Base-by-base conservation (phyloP, 2,888 invertebrate species). In the Graphium colonna region DNA sequence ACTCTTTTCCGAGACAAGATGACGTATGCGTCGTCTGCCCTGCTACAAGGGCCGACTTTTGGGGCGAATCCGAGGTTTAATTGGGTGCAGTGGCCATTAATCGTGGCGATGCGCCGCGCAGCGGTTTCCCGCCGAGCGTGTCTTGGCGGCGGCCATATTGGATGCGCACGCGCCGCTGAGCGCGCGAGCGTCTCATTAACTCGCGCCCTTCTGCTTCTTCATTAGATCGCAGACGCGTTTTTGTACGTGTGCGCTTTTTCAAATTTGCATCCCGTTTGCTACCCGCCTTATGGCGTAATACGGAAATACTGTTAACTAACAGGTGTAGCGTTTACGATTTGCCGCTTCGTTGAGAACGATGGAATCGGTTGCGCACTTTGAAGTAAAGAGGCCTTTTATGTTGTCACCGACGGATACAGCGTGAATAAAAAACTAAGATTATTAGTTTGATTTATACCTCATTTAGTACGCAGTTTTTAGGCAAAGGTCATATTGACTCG, bases 171-270 rank as follows among this genome's bases (percentile, higher is more conserved):
- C 81, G 82, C 76, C 75, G 73, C 60, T 76, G 80, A 66, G 67
- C 75, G 74, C 75, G 74, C 71, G n/a, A n/a, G n/a, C 67, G 59
- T 56, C 73, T 79, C 80, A 82, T 82, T 79, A 81, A 76, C 75
- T 75, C 77, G 66, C 70, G 79, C 79, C 83, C 82, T 83, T 81
- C 74, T 71, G 77, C 71, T 73, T 82, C 76, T 79, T 83, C 75
- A 83, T 82, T 82, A 82, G 72, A 62, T 68, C 62, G 75, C 75
- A 81, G 79, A 82, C 83, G 77, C 68, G 69, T 84, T 85, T 85
- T 83, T 83, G 65, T 65, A 51, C 55, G 51, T 62, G 59, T 58
- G 47, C 52, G 26, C 46, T 52, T 52, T 47, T 47, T 46, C 52
- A 56, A 56, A 59, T 52, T 49, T 59, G 62, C 21, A 21, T n/a